A percentile compares a stretch with the other conserved stretches of the same genome.
phyloP scores from a whole-genome alignment of 2,888 invertebrate genomes.

The Trichogramma evanescens region DNA sequence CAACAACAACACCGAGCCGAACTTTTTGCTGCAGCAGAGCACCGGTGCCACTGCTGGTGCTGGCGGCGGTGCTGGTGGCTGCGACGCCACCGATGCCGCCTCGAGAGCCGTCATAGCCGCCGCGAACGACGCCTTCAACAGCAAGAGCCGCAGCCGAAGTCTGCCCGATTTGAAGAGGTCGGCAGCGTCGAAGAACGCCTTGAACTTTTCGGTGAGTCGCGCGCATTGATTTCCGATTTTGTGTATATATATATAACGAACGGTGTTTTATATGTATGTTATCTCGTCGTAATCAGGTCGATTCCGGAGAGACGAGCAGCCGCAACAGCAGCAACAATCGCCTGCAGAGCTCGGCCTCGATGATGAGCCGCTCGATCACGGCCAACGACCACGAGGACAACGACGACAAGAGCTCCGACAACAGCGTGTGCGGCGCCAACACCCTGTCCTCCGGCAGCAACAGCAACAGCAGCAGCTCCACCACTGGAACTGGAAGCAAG shows the following conservation, averaged over 20 bases:
- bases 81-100: background rate
- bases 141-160: slow-evolving; percentile 64
- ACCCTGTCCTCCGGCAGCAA: slow-evolving; percentile 33
- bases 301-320: slow-evolving; percentile 42
- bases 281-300: slow-evolving; percentile 30
- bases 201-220: slow-evolving; percentile 63
- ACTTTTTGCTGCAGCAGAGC: slow-evolving; percentile 31
- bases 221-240: background rate
- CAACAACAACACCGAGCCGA: slow-evolving; percentile 58
- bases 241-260: background rate
- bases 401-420: slow-evolving; percentile 42
- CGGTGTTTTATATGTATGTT: background rate
- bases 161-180: slow-evolving; percentile 61
- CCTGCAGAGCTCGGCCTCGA: slow-evolving; percentile 37
- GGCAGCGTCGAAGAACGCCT: slow-evolving; percentile 24
- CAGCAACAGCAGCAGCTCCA: slow-evolving; percentile 31
- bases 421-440: slow-evolving; percentile 33
- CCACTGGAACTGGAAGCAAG: slow-evolving; percentile 24
- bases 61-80: background rate
- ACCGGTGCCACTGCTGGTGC: background rate
- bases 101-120: too few species aligned
- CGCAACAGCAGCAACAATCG: slow-evolving; percentile 35
- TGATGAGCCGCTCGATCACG: slow-evolving; percentile 38
- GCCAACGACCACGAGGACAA: slow-evolving; percentile 19
- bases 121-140: slow-evolving; percentile 20